Percentiles rank a stretch among this genome's conserved stretches.
Conservation (phyloP, 2,797 vertebrate genomes). For the Meriones psammophilus region DNA sequence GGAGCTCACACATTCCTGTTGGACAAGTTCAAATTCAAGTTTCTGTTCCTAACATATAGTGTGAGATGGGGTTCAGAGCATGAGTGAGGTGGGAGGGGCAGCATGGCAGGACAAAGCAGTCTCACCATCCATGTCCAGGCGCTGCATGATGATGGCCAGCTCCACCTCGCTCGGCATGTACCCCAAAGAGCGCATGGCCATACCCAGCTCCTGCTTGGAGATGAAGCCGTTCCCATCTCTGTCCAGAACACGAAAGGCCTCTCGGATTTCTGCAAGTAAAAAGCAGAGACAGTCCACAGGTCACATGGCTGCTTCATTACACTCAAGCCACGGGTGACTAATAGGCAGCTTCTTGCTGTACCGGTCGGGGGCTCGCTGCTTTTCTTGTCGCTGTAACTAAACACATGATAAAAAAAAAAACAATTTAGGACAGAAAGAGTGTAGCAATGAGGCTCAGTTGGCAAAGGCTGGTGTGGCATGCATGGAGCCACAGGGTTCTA, state of each 20-base stretch:
- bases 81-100: not conserved
- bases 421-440: not conserved
- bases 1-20: too few relatives aligned
- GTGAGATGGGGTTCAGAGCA: not conserved
- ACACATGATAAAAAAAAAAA: not conserved
- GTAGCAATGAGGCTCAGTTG: not conserved
- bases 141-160: slow-evolving; percentile 97
- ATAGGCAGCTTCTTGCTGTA: not conserved
- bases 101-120: not conserved
- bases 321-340: not conserved
- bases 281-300: slow-evolving; percentile 68
- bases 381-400: too few relatives aligned
- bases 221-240: slow-evolving; percentile 97
- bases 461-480: not conserved
- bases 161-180: slow-evolving; percentile 98
- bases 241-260: slow-evolving; percentile 95
- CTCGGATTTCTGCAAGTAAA: slow-evolving; percentile 93
- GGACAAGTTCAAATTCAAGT: not conserved
- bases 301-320: not conserved
- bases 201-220: slow-evolving; percentile 98
- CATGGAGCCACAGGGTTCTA: not conserved
- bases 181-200: slow-evolving; percentile 97
- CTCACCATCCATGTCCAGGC: slow-evolving; percentile 97
- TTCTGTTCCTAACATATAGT: not conserved
- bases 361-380: too few relatives aligned